These are phyloP conservation scores for Egretta garzetta DNA, from an alignment of 2,113 vertebrate genomes.

Conservation along the genomic window DNA sequence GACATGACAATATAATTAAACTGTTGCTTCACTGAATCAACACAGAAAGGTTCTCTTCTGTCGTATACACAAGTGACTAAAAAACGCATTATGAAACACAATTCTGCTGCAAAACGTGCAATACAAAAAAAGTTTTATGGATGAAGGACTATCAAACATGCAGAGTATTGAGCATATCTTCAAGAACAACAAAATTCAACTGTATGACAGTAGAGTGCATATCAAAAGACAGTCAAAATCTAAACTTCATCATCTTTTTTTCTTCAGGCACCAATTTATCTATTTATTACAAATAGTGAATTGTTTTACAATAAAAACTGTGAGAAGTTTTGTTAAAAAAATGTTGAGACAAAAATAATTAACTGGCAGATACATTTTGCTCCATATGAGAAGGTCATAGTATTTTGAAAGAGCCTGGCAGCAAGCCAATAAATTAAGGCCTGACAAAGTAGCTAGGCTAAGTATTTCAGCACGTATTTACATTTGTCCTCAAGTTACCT, in stretches of 20 bases:
- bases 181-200: neutral
- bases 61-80: neutral
- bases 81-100: neutral
- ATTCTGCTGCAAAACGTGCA: neutral
- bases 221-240: constrained; percentile 7
- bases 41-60: neutral
- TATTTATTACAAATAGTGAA: neutral
- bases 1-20: neutral
- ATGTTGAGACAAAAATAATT: neutral
- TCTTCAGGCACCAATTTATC: neutral
- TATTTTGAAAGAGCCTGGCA: constrained; percentile 46
- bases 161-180: neutral
- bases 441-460: neutral
- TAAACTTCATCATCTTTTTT: neutral
- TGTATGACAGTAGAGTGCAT: neutral
- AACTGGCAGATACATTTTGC: neutral
- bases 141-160: neutral
- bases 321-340: neutral
- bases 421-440: neutral
- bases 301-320: neutral
- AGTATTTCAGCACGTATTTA: neutral
- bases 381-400: constrained; percentile 38
- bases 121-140: neutral
- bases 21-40: neutral
- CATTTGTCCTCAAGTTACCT: constrained; percentile 36